These are phyloP conservation scores for Poliocrania exsul DNA, from an alignment of 2,797 vertebrate genomes.

Conservation along the genomic window DNA sequence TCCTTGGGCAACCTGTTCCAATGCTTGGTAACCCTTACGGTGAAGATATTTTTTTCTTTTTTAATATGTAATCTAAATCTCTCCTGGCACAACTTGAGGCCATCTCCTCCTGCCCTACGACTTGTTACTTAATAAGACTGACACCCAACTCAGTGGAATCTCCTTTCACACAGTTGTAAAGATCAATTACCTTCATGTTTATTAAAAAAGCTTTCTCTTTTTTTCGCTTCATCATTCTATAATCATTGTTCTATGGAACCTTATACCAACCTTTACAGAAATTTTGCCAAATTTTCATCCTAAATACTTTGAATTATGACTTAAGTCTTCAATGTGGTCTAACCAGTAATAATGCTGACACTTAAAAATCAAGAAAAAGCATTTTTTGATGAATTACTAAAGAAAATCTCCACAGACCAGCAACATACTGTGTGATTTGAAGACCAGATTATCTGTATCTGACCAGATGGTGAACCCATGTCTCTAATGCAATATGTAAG, in stretches of 20 bases:
- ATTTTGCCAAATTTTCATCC: neutral
- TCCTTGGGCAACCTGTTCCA: neutral
- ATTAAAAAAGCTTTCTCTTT: neutral
- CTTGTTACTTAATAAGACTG: neutral
- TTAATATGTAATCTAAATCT: neutral
- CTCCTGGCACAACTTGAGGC: neutral
- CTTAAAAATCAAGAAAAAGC: neutral
- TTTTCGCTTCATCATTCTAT: neutral
- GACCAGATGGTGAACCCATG: neutral
- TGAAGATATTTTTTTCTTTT: neutral
- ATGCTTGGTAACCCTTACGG: accelerated
- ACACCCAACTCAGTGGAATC: accelerated
- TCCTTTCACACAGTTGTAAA: neutral
- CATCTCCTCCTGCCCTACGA: accelerated
- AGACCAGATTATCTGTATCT: neutral
- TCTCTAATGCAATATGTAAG: neutral
- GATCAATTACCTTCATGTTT: neutral
- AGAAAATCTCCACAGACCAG: neutral
- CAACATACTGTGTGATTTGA: neutral
- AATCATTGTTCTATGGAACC: neutral
- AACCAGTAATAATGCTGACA: neutral
- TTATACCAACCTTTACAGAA: neutral
- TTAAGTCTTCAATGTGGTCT: neutral
- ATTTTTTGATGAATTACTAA: neutral
- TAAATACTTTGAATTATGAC: neutral